These are phyloP conservation scores for Chondrosia reniformis DNA, from an alignment of 37 sponge, comb jelly and placozoan genomes.

Conservation along the genomic window DNA sequence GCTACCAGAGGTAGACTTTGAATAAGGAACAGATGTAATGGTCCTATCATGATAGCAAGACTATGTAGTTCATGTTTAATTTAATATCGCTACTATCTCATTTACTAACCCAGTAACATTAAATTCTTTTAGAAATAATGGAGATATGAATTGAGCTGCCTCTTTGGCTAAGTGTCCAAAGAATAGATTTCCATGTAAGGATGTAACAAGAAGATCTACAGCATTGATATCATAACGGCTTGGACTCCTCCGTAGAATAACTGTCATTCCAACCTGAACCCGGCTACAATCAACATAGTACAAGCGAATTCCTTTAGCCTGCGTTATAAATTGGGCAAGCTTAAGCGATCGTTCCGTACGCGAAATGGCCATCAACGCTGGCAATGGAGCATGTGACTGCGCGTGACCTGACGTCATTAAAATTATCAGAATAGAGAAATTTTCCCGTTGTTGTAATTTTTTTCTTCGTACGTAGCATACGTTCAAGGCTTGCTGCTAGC, in stretches of 20 bases:
- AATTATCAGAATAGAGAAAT: no score
- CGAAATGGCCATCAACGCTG: not conserved
- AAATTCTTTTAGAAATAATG: not conserved
- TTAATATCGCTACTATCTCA: not conserved
- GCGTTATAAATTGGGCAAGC: not conserved
- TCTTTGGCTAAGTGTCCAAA: not conserved
- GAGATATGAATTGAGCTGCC: not conserved
- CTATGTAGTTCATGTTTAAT: no score
- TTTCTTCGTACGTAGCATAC: no score
- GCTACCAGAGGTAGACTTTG: not conserved
- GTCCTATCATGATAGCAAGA: no score
- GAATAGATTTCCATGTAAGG: not conserved
- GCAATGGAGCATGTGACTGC: constrained; percentile 1
- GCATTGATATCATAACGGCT: not conserved
- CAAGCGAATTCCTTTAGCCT: not conserved
- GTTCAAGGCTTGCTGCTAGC: no score
- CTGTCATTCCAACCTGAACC: not conserved
- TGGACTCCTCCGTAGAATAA: not conserved
- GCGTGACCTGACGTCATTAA: not conserved
- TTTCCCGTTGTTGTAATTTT: no score
- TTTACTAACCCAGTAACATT: not conserved
- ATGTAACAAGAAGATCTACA: not conserved
- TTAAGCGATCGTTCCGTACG: not conserved
- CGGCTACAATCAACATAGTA: not conserved
- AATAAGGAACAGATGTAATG: not conserved